phyloP scores from a whole-genome alignment of 2,888 invertebrate species.

The Theodoxus fluviatilis region DNA sequence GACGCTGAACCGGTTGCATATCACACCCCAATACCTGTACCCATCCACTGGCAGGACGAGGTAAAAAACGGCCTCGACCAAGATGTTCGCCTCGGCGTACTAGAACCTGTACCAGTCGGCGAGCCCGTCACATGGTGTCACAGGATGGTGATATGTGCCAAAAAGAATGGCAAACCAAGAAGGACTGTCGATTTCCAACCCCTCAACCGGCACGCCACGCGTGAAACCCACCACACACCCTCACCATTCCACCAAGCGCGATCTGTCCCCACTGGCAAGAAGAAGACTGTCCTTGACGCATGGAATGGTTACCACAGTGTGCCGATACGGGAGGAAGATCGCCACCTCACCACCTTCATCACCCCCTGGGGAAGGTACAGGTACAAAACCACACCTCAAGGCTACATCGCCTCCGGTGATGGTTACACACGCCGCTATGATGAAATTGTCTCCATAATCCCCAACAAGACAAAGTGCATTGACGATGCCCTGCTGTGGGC shows the following conservation, averaged over 20 bases:
- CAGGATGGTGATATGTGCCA: background rate
- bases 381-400: conserved; percentile 32
- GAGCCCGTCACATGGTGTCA: conserved; percentile 27
- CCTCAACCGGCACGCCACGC: conserved; percentile 24
- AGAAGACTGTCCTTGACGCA: conserved; percentile 33
- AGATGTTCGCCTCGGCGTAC: conserved; percentile 38
- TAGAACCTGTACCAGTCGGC: too few relatives aligned
- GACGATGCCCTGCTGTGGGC: conserved; percentile 39
- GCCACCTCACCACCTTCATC: conserved; percentile 34
- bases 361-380: conserved; percentile 39
- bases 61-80: conserved; percentile 44
- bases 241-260: conserved; percentile 32
- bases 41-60: conserved; percentile 42
- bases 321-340: conserved; percentile 33
- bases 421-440: conserved; percentile 41
- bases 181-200: conserved; percentile 33
- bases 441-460: conserved; percentile 42
- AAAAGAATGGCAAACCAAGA: conserved; percentile 20
- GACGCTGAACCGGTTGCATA: conserved; percentile 39
- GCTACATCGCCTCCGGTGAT: conserved; percentile 35
- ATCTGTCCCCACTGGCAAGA: too few relatives aligned
- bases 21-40: conserved; percentile 48
- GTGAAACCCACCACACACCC: conserved; percentile 31
- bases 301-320: conserved; percentile 33
- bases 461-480: conserved; percentile 44